Evolutionary conservation across 2,797 vertebrate species (phyloP).

Genomic region (Melanotaenia maccullochi): DNA sequence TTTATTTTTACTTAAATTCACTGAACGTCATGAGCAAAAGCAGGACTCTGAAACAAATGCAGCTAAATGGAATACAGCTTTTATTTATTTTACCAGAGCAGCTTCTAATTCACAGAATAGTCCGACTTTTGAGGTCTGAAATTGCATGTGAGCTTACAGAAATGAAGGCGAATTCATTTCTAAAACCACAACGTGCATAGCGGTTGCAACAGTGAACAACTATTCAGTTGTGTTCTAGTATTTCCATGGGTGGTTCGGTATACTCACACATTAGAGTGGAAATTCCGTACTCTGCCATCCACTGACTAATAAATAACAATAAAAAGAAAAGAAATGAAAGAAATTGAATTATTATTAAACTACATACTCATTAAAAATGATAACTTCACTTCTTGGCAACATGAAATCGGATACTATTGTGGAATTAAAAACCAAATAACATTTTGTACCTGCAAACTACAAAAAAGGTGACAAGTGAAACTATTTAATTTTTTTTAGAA

Average conservation of each 20-base stretch:
- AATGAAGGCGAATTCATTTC: not conserved
- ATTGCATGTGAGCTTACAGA: not conserved
- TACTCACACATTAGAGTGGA: no score
- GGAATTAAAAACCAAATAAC: not conserved
- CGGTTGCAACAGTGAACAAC: no score
- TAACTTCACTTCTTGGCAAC: not conserved
- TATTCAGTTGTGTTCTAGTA: no score
- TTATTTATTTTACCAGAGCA: not conserved
- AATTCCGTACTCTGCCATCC: no score
- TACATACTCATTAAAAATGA: not conserved
- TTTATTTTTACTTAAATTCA: not conserved
- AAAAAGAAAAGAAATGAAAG: not conserved
- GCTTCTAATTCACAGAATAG: not conserved
- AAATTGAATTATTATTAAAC: not conserved
- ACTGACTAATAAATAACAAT: not conserved
- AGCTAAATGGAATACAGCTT: not conserved
- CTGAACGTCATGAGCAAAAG: not conserved
- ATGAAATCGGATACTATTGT: not conserved
- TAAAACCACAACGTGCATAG: not conserved
- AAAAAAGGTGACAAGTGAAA: not conserved
- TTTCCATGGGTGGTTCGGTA: no score
- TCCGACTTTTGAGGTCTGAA: not conserved
- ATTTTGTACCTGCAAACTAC: not conserved
- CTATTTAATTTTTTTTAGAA: not conserved
- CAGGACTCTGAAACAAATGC: not conserved